phyloP scores from a whole-genome alignment of 2,113 vertebrate genomes.

The Eulemur rufifrons region DNA sequence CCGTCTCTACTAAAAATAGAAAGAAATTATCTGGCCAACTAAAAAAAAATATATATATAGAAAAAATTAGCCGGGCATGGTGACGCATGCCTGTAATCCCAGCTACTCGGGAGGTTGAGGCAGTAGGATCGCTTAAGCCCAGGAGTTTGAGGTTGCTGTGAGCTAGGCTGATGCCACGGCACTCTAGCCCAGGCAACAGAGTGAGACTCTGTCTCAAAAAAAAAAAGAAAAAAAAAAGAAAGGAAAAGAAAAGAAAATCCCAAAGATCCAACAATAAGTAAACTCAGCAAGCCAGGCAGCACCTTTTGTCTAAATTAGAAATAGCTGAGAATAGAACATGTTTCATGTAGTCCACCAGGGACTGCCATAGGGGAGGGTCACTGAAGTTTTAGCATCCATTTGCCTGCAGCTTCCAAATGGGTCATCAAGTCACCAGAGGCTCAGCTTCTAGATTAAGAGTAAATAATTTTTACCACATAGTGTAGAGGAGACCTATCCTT shows the following conservation, averaged over 20 bases:
- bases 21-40: too few relatives aligned
- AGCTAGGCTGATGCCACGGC: too few relatives aligned
- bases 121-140: too few relatives aligned
- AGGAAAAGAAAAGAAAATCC: neutral
- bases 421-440: neutral
- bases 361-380: neutral
- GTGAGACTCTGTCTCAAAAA: too few relatives aligned
- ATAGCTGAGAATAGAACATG: conserved; percentile 9
- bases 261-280: neutral
- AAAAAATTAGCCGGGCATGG: too few relatives aligned
- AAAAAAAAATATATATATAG: too few relatives aligned
- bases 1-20: too few relatives aligned
- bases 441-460: conserved; percentile 41
- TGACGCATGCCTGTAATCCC: too few relatives aligned
- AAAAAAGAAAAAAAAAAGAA: too few relatives aligned
- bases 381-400: conserved; percentile 18
- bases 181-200: too few relatives aligned
- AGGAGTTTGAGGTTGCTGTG: too few relatives aligned
- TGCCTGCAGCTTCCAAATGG: neutral
- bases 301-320: conserved; percentile 46
- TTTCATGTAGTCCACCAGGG: neutral
- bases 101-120: too few relatives aligned
- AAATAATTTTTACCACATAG: conserved; percentile 2
- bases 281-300: neutral
- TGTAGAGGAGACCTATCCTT: neutral